These are phyloP conservation scores for Crotalus adamanteus DNA, from an alignment of 2,797 vertebrate species.

Conservation along the genomic window DNA sequence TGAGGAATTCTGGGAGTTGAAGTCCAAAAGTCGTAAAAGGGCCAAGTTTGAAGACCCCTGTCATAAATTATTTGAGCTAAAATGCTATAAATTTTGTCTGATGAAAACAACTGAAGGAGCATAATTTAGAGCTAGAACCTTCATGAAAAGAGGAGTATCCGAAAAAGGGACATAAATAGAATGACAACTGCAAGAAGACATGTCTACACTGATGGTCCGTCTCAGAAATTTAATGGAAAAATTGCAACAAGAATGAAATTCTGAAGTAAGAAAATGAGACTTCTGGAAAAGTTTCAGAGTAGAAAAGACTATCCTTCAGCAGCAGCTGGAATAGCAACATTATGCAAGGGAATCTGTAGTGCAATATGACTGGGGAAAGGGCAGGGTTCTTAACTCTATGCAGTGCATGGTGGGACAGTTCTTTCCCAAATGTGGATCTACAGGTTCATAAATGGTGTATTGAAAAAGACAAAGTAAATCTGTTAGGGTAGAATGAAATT, in stretches of 20 bases:
- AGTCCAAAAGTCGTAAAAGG: too few relatives aligned
- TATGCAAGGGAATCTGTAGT: not conserved
- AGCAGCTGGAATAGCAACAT: not conserved
- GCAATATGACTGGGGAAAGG: not conserved
- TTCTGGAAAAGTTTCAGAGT: not conserved
- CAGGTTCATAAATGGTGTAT: not conserved
- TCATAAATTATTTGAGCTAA: not conserved
- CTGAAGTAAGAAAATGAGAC: not conserved
- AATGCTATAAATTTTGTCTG: not conserved
- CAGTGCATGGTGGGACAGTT: not conserved
- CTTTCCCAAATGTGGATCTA: not conserved
- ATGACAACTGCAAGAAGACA: not conserved
- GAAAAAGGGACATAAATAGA: not conserved
- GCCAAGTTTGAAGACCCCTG: too few relatives aligned
- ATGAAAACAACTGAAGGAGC: not conserved
- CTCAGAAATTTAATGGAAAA: not conserved
- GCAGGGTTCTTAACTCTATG: not conserved
- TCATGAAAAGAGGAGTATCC: not conserved
- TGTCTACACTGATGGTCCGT: not conserved
- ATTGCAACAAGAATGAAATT: not conserved
- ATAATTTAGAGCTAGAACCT: not conserved
- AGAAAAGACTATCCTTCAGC: not conserved
- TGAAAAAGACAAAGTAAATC: not conserved
- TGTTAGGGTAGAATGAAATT: not conserved
- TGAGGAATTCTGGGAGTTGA: too few relatives aligned